A percentile compares a stretch with the other conserved stretches of the same genome.
Conservation (phyloP, 2,888 invertebrate species). For the Cantharis rufa region DNA sequence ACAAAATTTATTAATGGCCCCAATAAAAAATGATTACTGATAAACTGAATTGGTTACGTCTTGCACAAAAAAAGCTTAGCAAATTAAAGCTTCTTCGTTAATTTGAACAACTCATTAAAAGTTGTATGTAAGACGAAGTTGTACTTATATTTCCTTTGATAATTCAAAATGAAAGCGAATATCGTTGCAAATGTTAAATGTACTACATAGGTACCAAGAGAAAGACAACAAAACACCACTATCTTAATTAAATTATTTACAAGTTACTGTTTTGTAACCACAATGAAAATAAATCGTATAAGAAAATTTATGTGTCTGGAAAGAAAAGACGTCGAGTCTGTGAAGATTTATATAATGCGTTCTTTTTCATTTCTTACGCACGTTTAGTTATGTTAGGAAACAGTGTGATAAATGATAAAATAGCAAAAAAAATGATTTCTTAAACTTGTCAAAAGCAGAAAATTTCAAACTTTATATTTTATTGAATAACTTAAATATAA, state of each 20-base stretch:
- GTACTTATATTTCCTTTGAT: background rate
- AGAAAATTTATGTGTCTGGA: constrained; percentile 9
- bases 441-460: background rate
- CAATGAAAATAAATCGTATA: constrained; percentile 11
- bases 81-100: background rate
- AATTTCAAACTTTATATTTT: background rate
- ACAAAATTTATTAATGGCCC: background rate
- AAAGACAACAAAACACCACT: background rate
- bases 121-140: background rate
- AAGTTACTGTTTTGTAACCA: constrained; percentile 12
- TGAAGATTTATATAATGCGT: constrained; percentile 8
- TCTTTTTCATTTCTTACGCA: constrained; percentile 1
- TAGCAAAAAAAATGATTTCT: background rate
- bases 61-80: too few relatives aligned
- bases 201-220: background rate
- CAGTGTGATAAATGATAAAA: constrained; percentile 2
- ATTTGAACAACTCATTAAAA: background rate
- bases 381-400: constrained; percentile 3
- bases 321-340: constrained; percentile 1
- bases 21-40: background rate
- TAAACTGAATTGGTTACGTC: too few relatives aligned
- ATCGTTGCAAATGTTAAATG: background rate
- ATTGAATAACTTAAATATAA: background rate
- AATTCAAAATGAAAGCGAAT: background rate
- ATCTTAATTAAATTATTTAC: constrained; percentile 12